A percentile compares a stretch with the other conserved stretches of the same genome.
These are phyloP conservation scores for Gnathonemus longibarbis DNA, from an alignment of 2,113 vertebrate species.

Conservation along the genomic window DNA sequence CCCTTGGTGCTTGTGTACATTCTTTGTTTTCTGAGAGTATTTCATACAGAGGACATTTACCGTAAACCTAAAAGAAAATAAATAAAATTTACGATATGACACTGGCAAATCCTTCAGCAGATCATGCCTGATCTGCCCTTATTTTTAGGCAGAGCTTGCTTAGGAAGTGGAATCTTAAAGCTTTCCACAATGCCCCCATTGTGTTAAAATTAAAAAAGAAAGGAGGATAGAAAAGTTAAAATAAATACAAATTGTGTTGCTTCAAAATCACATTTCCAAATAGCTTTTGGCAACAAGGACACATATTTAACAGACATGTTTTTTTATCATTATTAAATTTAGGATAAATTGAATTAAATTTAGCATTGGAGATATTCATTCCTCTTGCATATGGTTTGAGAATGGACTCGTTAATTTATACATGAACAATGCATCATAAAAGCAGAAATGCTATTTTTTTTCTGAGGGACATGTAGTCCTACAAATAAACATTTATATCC, in stretches of 20 bases:
- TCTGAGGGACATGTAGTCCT: background rate
- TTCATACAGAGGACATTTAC: background rate
- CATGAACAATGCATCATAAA: background rate
- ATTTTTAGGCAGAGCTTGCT: background rate
- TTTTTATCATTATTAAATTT: constrained; percentile 3
- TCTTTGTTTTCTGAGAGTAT: background rate
- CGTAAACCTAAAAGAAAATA: background rate
- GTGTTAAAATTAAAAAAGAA: background rate
- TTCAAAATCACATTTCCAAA: background rate
- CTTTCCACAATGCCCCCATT: background rate
- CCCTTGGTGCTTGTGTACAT: background rate
- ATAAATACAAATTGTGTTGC: background rate
- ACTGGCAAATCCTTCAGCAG: background rate
- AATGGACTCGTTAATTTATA: background rate
- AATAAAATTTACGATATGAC: background rate
- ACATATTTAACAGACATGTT: constrained; percentile 24
- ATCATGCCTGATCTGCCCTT: background rate
- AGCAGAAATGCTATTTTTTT: background rate
- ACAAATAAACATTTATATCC: background rate
- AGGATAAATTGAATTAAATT: constrained; percentile 19
- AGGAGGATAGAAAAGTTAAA: background rate
- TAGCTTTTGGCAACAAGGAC: constrained; percentile 23
- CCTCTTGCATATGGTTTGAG: background rate
- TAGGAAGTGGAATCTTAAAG: background rate
- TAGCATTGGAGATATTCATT: constrained; percentile 11